Evolutionary conservation across 2,888 invertebrate genomes (phyloP).

Genomic region (Mycalesis mineus): DNA sequence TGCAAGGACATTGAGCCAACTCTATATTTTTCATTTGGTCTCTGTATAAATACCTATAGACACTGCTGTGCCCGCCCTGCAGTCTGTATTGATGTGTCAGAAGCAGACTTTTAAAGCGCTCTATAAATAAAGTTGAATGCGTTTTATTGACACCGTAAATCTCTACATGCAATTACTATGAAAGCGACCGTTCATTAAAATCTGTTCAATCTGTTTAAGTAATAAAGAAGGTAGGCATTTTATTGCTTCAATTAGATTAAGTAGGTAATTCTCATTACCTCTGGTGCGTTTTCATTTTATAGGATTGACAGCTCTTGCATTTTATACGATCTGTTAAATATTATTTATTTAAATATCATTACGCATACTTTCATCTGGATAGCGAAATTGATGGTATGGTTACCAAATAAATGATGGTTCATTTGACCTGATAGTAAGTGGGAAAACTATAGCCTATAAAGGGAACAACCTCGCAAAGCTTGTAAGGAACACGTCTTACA

Average conservation of each 20-base stretch:
- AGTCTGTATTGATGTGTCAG: slow-evolving; percentile 8
- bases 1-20: too few relatives aligned
- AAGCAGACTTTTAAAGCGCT: slow-evolving; percentile 10
- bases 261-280: not conserved
- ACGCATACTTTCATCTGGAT: too few relatives aligned
- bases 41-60: not conserved
- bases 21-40: too few relatives aligned
- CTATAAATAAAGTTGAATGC: slow-evolving; percentile 16
- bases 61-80: not conserved
- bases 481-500: too few relatives aligned
- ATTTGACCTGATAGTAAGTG: too few relatives aligned
- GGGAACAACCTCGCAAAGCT: too few relatives aligned
- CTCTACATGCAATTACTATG: not conserved
- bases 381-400: too few relatives aligned
- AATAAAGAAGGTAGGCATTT: not conserved
- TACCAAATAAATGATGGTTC: too few relatives aligned
- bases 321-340: not conserved
- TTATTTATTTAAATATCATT: too few relatives aligned
- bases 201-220: not conserved
- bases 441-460: too few relatives aligned
- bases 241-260: not conserved
- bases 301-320: too few relatives aligned
- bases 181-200: slow-evolving; percentile 3
- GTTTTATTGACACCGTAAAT: slow-evolving; percentile 12
- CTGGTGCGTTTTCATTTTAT: not conserved